Evolutionary conservation across 2,797 vertebrate genomes (phyloP).

Genomic region (Megalops cyprinoides): DNA sequence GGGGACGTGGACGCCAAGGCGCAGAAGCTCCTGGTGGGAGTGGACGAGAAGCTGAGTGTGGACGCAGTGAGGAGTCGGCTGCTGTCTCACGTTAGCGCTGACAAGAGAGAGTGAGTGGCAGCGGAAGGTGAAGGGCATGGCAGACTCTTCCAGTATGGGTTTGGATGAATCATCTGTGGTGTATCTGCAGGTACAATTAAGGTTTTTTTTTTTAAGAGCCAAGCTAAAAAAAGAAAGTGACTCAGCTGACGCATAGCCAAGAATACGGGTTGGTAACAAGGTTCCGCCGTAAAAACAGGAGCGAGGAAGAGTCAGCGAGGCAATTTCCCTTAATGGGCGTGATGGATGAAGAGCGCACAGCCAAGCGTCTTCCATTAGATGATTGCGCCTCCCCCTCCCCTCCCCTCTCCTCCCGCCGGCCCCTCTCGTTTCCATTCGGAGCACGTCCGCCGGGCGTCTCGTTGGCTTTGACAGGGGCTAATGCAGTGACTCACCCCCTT

Average conservation of each 20-base stretch:
- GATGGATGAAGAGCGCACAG: not conserved
- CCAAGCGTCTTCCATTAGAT: slow-evolving; percentile 17
- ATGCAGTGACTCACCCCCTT: not conserved
- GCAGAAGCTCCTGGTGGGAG: slow-evolving; percentile 81
- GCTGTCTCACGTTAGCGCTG: slow-evolving; percentile 73
- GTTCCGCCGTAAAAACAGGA: not conserved
- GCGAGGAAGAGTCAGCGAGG: not conserved
- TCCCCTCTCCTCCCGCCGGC: not conserved
- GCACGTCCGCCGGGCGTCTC: not conserved
- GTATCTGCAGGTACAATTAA: not conserved
- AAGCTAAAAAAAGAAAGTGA: no score
- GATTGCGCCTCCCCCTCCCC: not conserved
- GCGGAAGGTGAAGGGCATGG: not conserved
- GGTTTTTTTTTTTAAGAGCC: not conserved
- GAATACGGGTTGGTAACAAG: no score
- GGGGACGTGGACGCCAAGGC: slow-evolving; percentile 93
- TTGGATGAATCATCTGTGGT: not conserved
- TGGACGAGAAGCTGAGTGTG: slow-evolving; percentile 83
- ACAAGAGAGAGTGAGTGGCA: slow-evolving; percentile 82
- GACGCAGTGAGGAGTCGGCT: slow-evolving; percentile 79
- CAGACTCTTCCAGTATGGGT: not conserved
- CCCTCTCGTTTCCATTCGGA: slow-evolving; percentile 1
- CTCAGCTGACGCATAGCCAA: no score
- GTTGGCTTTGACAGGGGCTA: slow-evolving; percentile 12
- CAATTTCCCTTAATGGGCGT: slow-evolving; percentile 9